A percentile compares a stretch with the other conserved stretches of the same genome.
Evolutionary conservation across 2,888 invertebrate genomes (phyloP).

Genomic region (Flabesymbios commensalis): DNA sequence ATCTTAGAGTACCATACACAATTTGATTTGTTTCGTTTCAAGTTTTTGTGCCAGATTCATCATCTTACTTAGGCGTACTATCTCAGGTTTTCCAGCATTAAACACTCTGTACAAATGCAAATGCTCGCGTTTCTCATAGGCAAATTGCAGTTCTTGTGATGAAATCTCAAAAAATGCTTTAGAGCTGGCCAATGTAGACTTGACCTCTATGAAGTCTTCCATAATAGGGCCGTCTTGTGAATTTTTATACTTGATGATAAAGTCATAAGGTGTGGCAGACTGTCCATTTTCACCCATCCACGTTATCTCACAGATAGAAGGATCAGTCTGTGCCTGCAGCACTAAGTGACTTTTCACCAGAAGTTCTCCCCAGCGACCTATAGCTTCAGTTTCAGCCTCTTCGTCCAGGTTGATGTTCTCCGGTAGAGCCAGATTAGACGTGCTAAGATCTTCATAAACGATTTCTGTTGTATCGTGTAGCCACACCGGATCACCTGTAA

Average conservation of each 20-base stretch:
- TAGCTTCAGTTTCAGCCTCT: constrained; percentile 20
- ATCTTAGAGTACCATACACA: constrained; percentile 38
- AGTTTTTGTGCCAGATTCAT: constrained; percentile 46
- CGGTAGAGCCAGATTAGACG: constrained; percentile 28
- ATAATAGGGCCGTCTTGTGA: not conserved
- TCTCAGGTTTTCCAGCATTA: constrained; percentile 45
- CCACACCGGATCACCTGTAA: constrained; percentile 47
- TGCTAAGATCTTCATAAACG: constrained; percentile 43
- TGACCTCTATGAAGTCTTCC: constrained; percentile 42
- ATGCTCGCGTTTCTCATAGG: constrained; percentile 41
- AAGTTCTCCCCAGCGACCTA: constrained; percentile 53
- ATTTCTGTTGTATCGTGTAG: constrained; percentile 40
- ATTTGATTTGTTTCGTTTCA: constrained; percentile 42
- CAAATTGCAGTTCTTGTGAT: constrained; percentile 50
- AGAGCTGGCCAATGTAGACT: constrained; percentile 45
- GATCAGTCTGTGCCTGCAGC: not conserved
- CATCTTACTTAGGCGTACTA: constrained; percentile 45
- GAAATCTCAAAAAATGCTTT: constrained; percentile 57
- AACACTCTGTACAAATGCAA: constrained; percentile 56
- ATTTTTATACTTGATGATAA: constrained; percentile 40
- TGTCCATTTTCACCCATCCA: constrained; percentile 48
- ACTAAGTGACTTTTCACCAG: constrained; percentile 49
- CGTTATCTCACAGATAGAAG: constrained; percentile 24
- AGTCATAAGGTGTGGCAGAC: constrained; percentile 50
- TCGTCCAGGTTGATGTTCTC: constrained; percentile 13